phyloP scores from a whole-genome alignment of 2,888 invertebrate species.

The Barypeithes pellucidus region DNA sequence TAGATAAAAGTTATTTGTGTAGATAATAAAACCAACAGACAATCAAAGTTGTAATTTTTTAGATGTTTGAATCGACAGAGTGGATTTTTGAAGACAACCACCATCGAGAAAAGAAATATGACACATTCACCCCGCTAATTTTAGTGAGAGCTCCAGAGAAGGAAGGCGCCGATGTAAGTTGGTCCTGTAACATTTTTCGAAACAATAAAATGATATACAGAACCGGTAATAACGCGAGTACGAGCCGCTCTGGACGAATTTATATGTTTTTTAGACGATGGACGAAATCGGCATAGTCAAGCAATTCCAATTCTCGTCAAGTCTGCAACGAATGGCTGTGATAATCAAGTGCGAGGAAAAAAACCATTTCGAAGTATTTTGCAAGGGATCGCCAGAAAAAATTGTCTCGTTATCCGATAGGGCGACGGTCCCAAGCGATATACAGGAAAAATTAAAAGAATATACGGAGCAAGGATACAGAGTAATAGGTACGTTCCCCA shows the following conservation, averaged over 20 bases:
- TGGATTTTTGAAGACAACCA: slow-evolving; percentile 91
- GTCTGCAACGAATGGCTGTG: slow-evolving; percentile 91
- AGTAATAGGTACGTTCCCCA: slow-evolving; percentile 92
- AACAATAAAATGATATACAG: background rate
- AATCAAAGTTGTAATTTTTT: too few relatives aligned
- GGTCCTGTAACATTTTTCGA: background rate
- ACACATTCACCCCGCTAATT: slow-evolving; percentile 78
- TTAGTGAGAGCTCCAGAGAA: slow-evolving; percentile 80
- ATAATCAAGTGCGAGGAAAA: slow-evolving; percentile 81
- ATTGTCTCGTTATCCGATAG: slow-evolving; percentile 82
- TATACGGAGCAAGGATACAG: slow-evolving; percentile 93
- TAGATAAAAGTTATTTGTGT: background rate
- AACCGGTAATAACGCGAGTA: too few relatives aligned
- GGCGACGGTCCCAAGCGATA: slow-evolving; percentile 84
- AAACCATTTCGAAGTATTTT: slow-evolving; percentile 84
- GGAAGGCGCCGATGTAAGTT: background rate
- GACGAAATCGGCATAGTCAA: slow-evolving; percentile 74
- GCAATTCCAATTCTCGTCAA: slow-evolving; percentile 88
- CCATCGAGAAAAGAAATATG: slow-evolving; percentile 9
- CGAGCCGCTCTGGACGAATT: too few relatives aligned
- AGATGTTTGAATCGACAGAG: slow-evolving; percentile 95
- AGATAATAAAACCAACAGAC: too few relatives aligned
- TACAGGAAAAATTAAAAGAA: slow-evolving; percentile 81
- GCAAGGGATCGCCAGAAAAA: slow-evolving; percentile 96
- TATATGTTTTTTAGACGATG: slow-evolving; percentile 43